Evolutionary conservation across 1,140 invertebrate species (phyloP).

Genomic region (Bombus consobrinus): DNA sequence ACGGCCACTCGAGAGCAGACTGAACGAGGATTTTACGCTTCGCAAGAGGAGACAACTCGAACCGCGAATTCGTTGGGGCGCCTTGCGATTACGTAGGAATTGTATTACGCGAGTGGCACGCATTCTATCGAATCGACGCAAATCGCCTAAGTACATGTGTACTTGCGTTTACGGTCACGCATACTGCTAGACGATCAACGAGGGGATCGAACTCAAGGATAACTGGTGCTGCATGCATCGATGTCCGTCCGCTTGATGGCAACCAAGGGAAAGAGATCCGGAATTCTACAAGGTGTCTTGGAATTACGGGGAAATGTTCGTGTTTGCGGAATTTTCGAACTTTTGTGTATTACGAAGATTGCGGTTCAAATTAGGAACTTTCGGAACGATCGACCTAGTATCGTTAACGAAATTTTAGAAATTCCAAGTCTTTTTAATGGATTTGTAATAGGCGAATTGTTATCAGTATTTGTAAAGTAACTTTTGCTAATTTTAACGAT

Average conservation of each 20-base stretch:
- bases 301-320: not conserved
- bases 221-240: constrained; percentile 68
- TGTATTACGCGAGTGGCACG: constrained; percentile 29
- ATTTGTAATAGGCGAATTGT: no score
- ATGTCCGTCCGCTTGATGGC: constrained; percentile 34
- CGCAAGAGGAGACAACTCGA: not conserved
- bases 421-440: no score
- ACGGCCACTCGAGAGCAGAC: not conserved
- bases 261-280: constrained; percentile 34
- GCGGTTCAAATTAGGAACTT: rapidly evolving
- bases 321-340: not conserved
- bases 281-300: constrained; percentile 24
- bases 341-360: rapidly evolving
- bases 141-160: not conserved
- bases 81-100: constrained; percentile 49
- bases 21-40: no score
- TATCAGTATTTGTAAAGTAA: no score
- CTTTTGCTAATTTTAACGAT: no score
- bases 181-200: constrained; percentile 22
- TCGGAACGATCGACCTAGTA: not conserved
- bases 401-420: not conserved
- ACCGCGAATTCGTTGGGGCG: not conserved
- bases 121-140: constrained; percentile 14
- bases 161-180: constrained; percentile 48
- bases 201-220: constrained; percentile 80